Conservation (phyloP, 2,113 vertebrate species). For the Dicrurus megarhynchus region DNA sequence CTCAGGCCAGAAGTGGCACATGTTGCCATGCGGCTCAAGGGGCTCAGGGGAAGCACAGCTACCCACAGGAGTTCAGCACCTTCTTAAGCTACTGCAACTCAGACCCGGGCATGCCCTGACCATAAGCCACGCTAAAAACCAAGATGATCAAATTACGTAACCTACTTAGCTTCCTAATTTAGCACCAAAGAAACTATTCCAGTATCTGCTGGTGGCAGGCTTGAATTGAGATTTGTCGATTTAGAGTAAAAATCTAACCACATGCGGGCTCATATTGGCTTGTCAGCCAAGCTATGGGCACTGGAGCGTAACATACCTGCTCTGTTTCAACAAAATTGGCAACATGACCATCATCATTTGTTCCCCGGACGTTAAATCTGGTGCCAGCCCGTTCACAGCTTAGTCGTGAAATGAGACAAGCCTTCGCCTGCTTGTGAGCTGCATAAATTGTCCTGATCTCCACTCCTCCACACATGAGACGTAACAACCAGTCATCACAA, state of each 20-base stretch:
- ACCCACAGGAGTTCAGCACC: background rate
- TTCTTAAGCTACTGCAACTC: background rate
- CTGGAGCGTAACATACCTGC: constrained; percentile 76
- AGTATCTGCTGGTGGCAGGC: background rate
- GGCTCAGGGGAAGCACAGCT: background rate
- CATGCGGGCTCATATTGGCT: background rate
- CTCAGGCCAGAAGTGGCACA: background rate
- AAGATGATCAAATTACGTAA: constrained; percentile 33
- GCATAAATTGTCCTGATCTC: constrained; percentile 97
- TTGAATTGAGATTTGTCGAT: background rate
- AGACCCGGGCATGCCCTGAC: background rate
- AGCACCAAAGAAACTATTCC: background rate
- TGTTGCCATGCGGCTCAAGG: background rate
- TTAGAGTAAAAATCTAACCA: background rate
- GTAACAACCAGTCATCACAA: constrained; percentile 93
- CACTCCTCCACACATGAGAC: constrained; percentile 96
- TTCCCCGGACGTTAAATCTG: constrained; percentile 94
- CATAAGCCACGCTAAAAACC: constrained; percentile 6
- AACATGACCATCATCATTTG: constrained; percentile 95
- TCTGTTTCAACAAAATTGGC: constrained; percentile 99
- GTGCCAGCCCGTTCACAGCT: constrained; percentile 96
- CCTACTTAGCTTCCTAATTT: constrained; percentile 18
- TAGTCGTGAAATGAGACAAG: constrained; percentile 93
- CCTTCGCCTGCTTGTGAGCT: constrained; percentile 96
- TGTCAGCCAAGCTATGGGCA: background rate